Base-by-base conservation (phyloP, 2,797 vertebrate species). In the Cynodonichthys magdalenae region DNA sequence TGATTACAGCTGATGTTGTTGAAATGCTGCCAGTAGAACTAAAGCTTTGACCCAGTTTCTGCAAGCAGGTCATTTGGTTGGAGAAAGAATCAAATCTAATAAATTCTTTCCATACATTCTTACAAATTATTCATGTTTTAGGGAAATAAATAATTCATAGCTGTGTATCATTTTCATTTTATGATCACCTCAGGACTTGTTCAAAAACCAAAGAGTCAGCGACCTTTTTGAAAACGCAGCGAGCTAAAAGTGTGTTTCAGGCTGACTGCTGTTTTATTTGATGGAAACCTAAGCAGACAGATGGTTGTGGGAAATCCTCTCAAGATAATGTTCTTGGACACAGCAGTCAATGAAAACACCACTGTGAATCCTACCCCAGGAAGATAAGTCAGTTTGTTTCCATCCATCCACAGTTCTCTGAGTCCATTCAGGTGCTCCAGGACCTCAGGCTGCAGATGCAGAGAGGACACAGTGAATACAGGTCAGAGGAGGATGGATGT, bases 371-470 rank as follows among this genome's bases (percentile, higher is more conserved):
- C 85, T 95, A 99, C 97, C 94, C 96, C 96, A 44, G 97, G 97
- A 90, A 99, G 91, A 92, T 95, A 94, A 5, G 95, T 95, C 85
- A 99, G 90, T 87, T 95, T 95, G 88, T 99, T 99, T 72, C 96
- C 96, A 63, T 99, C 97, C 90, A 99, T 96, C 97, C 97, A 99
- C 87, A 98, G 95, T 88, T 99, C 97, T 90, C 94, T 98, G 87
- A 99, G 92, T 83, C 95, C 95, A 75, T 90, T 94, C 83, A 99
- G 93, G 86, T 98, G 96, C 91, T 99, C 97, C 92, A 99, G 84
- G 82, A 98, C 97, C 94, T 99, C 96, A 96, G 97, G 97, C 97
- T 99, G 74, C 57, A 84, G 83, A 78, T 27, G 66, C 5, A 65
- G n/a, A 55, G 54, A 76, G 49, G 10, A 71, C 29, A 60, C 24